phyloP scores from a whole-genome alignment of 2,113 vertebrate species.

The Scomber scombrus region DNA sequence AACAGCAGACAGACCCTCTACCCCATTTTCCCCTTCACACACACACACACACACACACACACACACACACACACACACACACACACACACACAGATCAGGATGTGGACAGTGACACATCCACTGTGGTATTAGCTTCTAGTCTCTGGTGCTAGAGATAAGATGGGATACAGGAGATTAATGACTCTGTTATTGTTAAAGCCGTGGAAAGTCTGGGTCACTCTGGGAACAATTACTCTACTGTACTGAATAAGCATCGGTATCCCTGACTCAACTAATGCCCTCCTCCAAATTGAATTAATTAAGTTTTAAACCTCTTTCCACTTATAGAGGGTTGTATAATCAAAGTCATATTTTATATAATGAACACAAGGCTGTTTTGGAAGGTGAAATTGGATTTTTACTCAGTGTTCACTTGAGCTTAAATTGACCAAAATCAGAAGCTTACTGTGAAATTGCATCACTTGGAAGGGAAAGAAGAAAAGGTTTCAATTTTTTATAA shows the following conservation, averaged over 20 bases:
- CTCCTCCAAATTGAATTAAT: constrained; percentile 32
- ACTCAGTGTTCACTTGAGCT: not conserved
- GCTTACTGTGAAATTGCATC: not conserved
- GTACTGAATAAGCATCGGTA: constrained; percentile 34
- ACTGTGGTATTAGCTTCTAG: constrained; percentile 38
- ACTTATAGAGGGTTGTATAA: constrained; percentile 25
- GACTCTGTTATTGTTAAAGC: constrained; percentile 72
- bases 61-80: too few relatives aligned
- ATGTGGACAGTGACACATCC: constrained; percentile 57
- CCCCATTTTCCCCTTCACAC: constrained; percentile 13
- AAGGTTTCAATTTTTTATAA: not conserved
- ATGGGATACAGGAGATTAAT: constrained; percentile 65
- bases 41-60: not conserved
- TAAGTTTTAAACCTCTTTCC: constrained; percentile 44
- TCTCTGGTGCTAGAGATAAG: constrained; percentile 68
- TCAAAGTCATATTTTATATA: constrained; percentile 38
- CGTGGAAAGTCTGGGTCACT: constrained; percentile 70
- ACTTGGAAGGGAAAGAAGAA: not conserved
- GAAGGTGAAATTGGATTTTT: constrained; percentile 26
- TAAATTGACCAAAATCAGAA: constrained; percentile 15
- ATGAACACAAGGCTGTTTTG: constrained; percentile 3
- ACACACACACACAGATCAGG: constrained; percentile 37
- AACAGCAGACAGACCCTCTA: constrained; percentile 15
- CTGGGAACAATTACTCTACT: constrained; percentile 40
- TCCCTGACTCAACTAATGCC: constrained; percentile 33